phyloP scores from a whole-genome alignment of 2,113 vertebrate species.

The Malurus elegans region DNA sequence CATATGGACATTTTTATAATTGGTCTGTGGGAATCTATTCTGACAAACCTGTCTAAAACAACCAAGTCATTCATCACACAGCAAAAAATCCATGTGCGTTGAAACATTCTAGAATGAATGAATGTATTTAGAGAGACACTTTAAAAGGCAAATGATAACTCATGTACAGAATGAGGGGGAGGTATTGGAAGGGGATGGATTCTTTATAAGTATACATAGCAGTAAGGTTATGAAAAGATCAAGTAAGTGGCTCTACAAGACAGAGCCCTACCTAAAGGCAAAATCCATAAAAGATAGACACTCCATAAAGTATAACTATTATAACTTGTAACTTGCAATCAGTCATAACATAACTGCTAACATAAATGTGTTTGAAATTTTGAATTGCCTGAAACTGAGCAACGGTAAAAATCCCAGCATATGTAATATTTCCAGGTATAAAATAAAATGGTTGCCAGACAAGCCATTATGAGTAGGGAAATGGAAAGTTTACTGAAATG shows the following conservation, averaged over 20 bases:
- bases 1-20: neutral
- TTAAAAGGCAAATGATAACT: neutral
- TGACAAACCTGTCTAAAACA: neutral
- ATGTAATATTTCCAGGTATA: neutral
- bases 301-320: neutral
- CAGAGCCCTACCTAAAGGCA: neutral
- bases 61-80: neutral
- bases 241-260: neutral
- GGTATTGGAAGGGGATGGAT: neutral
- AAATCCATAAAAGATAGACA: neutral
- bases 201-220: neutral
- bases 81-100: neutral
- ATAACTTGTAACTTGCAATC: neutral
- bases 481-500: neutral
- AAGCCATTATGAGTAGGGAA: neutral
- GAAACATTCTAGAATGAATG: neutral
- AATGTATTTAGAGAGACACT: neutral
- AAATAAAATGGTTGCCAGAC: neutral
- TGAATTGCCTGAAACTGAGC: neutral
- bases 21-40: neutral
- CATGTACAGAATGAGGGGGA: neutral
- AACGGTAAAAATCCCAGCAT: neutral
- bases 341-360: neutral
- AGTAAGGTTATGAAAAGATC: neutral
- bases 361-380: neutral